Base-by-base conservation (phyloP, 2,797 vertebrate species). In the Darevskia mixta region DNA sequence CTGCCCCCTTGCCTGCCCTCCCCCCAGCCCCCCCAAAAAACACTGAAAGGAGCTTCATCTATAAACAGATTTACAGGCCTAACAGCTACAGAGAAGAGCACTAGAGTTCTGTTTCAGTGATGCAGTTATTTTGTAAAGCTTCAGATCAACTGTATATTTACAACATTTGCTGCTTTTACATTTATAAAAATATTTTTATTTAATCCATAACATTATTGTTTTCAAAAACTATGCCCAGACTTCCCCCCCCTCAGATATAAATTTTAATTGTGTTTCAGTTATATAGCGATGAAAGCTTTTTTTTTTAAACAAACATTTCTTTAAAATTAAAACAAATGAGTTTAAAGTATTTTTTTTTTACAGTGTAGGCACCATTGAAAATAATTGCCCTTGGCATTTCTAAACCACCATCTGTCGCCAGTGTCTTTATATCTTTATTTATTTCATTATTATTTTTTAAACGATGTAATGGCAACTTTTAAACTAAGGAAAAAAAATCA, bases 161-260 rank as follows among this genome's bases (percentile, higher is more conserved):
- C 97, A 98, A 96, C 95, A 94, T 96, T 93, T 96, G 93, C 94
- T 96, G 96, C 95, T 96, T 96, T 96, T 95, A 97, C 95, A 96
- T 97, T 97, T 97, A 98, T 96, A 98, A 98, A 98, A 98, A 98
- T 97, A 98, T 96, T 95, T 95, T 95, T 95, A 96, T 96, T 97
- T 96, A 95, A 97, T 96, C 95, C 95, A 98, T 94, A 96, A 97
- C 96, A 96, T 96, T 96, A 97, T 97, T 96, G 96, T 97, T 96
- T 96, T 96, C 95, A 97, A 97, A 97, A 98, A 97, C 96, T 96
- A 97, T 96, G 96, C 96, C 93, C 95, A 96, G 95, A 95, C 94
- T 93, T 94, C 95, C 95, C 92, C 94, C 86, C 93, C 88, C 93
- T 94, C 87, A 96, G 92, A 95, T 97, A 96, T 94, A 96, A 97